Evolutionary conservation across 2,113 vertebrate genomes (phyloP), one percentile per base, ranked within the genome.

Genomic region (Sigmodon hispidus): DNA sequence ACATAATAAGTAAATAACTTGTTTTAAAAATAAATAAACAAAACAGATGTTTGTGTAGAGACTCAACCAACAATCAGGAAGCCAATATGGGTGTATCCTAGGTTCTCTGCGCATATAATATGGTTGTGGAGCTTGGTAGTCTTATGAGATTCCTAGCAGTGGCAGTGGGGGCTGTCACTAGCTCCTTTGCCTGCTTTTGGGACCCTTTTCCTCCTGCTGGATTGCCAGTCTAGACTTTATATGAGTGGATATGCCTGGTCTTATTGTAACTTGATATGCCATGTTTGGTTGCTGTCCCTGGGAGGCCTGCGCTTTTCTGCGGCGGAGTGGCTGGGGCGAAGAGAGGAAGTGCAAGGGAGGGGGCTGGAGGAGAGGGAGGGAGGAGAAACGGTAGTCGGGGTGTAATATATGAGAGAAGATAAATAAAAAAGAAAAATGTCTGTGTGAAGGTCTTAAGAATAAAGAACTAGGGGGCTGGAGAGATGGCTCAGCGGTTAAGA

Each of bases 381-480:
- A n/a, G 36, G 67, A 7, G 36, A 70, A 70, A 70, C 7, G 5
- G 36, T 70, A 36, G 69, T 70, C 7, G 6, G 17, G 36, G 5
- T 21, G 17, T 70, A 70, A 16, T n/a, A 70, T 70, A n/a, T 70
- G 69, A 70, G 36, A 70, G 36, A 70, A 21, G 17, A 70, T n/a
- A 70, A 69, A 31, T 65, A 12, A n/a, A 70, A 21, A n/a, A n/a
- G 36, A n/a, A 70, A 70, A 34, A 90, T 92, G 26, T 77, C 29
- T 77, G 45, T 69, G 50, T 87, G 70, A 79, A 24, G 24, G 19
- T 63, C 11, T 92, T 88, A 80, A 85, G 95, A 88, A 90, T 84
- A 52, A 89, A 89, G 91, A 72, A 29, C 79, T 90, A 57, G n/a
- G n/a, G n/a, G n/a, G n/a, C n/a, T n/a, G n/a, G n/a, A n/a, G n/a